A percentile compares a stretch with the other conserved stretches of the same genome.
Evolutionary conservation across 2,888 invertebrate species (phyloP).

Genomic region (Leptodirus hochenwartii): DNA sequence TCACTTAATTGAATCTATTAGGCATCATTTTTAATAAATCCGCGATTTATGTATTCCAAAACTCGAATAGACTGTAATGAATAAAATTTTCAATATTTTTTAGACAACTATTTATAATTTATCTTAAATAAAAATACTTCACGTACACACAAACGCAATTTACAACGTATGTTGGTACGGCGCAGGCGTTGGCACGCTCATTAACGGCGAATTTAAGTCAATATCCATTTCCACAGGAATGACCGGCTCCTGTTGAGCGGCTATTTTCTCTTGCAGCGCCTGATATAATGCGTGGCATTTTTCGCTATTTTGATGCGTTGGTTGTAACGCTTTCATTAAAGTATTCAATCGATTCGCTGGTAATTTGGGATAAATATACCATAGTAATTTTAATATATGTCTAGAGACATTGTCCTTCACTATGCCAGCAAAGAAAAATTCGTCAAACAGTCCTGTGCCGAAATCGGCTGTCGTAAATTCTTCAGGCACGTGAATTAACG

Average conservation of each 20-base stretch:
- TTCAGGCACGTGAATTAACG: slow-evolving; percentile 75
- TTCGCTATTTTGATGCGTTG: slow-evolving; percentile 64
- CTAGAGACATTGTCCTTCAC: slow-evolving; percentile 80
- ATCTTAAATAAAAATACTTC: too few species aligned
- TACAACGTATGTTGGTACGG: slow-evolving; percentile 28
- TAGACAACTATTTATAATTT: too few species aligned
- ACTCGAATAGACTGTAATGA: too few species aligned
- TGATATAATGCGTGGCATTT: slow-evolving; percentile 62
- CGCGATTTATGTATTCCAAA: too few species aligned
- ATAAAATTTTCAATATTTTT: too few species aligned
- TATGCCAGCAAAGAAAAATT: slow-evolving; percentile 82
- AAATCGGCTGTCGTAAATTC: slow-evolving; percentile 90
- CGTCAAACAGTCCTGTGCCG: slow-evolving; percentile 88
- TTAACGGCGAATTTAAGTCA: slow-evolving; percentile 64
- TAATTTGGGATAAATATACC: slow-evolving; percentile 77
- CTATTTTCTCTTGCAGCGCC: slow-evolving; percentile 60
- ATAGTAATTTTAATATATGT: slow-evolving; percentile 76
- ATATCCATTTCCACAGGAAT: slow-evolving; percentile 39
- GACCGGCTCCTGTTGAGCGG: slow-evolving; percentile 44
- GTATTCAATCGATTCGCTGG: slow-evolving; percentile 62
- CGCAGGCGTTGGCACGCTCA: slow-evolving; percentile 69
- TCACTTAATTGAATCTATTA: too few species aligned
- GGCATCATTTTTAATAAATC: too few species aligned
- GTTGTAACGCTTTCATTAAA: slow-evolving; percentile 62
- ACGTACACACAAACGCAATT: too few species aligned